Evolutionary conservation across 64 coral and sea anemone species (phyloP).

Genomic region (Pocillopora damicornis): DNA sequence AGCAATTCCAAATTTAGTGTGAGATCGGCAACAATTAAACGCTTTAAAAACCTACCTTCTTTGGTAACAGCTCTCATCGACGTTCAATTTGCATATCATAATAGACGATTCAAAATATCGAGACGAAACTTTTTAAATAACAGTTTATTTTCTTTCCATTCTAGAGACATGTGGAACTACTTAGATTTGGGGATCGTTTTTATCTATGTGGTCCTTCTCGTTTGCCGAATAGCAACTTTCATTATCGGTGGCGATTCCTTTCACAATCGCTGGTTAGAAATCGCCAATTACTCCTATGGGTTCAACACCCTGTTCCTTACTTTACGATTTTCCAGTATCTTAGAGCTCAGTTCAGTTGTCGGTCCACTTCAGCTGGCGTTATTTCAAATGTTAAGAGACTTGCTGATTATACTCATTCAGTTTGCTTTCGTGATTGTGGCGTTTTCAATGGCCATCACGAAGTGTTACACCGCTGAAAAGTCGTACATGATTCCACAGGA

Average conservation of each 20-base stretch:
- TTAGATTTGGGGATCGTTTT: background rate
- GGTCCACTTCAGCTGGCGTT: slow-evolving; percentile 47
- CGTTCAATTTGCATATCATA: too few relatives aligned
- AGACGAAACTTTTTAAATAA: too few relatives aligned
- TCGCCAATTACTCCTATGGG: slow-evolving; percentile 16
- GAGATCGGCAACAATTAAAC: too few relatives aligned
- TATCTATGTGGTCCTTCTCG: background rate
- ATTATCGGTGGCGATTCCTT: background rate
- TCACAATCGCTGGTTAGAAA: slow-evolving; percentile 3
- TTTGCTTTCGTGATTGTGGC: slow-evolving; percentile 27
- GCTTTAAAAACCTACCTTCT: too few relatives aligned
- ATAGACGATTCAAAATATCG: too few relatives aligned
- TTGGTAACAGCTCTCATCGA: too few relatives aligned
- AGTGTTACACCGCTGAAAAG: background rate
- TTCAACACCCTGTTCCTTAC: slow-evolving; percentile 22
- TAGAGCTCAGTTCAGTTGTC: background rate
- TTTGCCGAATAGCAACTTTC: background rate
- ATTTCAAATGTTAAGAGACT: slow-evolving; percentile 30
- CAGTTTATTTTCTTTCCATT: background rate
- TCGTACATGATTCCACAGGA: background rate
- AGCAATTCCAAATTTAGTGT: background rate
- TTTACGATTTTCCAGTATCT: slow-evolving; percentile 7
- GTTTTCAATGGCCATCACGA: slow-evolving; percentile 42
- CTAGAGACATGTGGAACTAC: slow-evolving; percentile 41
- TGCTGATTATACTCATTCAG: slow-evolving; percentile 28